Evolutionary conservation across 2,888 invertebrate species (phyloP), one percentile per base, ranked within the genome.

Genomic region (Eilema griseolum): DNA sequence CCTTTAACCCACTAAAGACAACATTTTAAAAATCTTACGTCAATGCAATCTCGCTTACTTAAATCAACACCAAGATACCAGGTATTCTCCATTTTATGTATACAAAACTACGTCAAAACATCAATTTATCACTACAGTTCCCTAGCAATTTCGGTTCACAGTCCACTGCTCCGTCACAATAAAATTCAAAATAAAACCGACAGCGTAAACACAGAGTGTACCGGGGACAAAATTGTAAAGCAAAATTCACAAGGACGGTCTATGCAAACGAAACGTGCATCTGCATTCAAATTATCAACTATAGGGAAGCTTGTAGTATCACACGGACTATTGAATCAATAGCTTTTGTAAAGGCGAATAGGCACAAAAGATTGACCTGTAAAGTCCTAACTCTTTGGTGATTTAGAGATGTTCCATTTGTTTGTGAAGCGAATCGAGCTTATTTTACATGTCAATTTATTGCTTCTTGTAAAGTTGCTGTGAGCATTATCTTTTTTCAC

Each of bases 261-360:
- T 46, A 72, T 71, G 70, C 41, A 23, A 63, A 60, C 57, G 67
- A 65, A 67, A 72, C 80, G 80, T 82, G 72, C 71, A 73, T 69
- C 70, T 78, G 76, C 78, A 82, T 81, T 71, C 73, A 64, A 79
- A 82, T 79, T 66, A 74, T 73, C 80, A 79, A 72, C 75, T 70
- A 73, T n/a, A 69, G 28, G 3, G 41, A 61, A 56, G 57, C 14
- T 23, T 57, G 16, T 8, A 16, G 16, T 57, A n/a, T 65, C 16
- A 71, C 72, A 81, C 62, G 61, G 33, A 57, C 33, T 67, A 31
- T 60, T 4, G 11, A 31, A 52, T 41, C 31, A 52, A 10, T 0
- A 28, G 10, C 31, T 16, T 12, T 28, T n/a, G 24, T 16, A 26
- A 23, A 16, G 16, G 4, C 20, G 7, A 37, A 56, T 20, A 20